Evolutionary conservation across 1,140 invertebrate genomes (phyloP).

Genomic region (Trachelipus rathkii): DNA sequence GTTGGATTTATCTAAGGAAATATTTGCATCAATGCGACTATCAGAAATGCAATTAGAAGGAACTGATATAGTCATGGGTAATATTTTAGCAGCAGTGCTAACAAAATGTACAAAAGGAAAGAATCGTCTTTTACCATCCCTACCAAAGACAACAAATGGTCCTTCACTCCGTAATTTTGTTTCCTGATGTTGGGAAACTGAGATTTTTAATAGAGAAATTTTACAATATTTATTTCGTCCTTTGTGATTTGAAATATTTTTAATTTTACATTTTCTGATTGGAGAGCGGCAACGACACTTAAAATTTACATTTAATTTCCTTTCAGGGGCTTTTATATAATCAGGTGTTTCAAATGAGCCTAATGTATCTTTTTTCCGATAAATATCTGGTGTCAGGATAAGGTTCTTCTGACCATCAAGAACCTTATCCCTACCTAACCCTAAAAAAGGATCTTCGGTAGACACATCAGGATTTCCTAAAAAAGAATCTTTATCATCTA

Average conservation of each 20-base stretch:
- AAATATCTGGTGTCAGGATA: conserved; percentile 34
- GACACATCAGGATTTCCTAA: not conserved
- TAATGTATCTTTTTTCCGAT: no score
- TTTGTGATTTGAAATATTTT: no score
- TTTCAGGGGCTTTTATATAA: no score
- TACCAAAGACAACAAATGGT: not conserved
- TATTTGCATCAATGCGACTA: not conserved
- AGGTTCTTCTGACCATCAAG: conserved; percentile 34
- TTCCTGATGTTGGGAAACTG: not conserved
- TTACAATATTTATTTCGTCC: not conserved
- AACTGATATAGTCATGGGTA: not conserved
- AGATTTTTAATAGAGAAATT: not conserved
- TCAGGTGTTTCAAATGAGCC: no score
- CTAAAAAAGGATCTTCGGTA: conserved; percentile 44
- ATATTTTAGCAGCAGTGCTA: not conserved
- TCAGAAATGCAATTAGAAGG: not conserved
- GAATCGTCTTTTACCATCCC: not conserved
- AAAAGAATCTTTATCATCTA: not conserved
- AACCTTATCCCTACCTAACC: conserved; percentile 45
- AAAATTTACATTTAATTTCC: no score
- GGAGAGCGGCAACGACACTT: no score
- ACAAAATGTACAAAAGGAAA: not conserved
- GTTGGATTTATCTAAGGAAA: not conserved
- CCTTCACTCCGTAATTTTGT: not conserved
- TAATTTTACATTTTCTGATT: no score